phyloP scores from a whole-genome alignment of 1,140 invertebrate species.

The Drosophila repleta region DNA sequence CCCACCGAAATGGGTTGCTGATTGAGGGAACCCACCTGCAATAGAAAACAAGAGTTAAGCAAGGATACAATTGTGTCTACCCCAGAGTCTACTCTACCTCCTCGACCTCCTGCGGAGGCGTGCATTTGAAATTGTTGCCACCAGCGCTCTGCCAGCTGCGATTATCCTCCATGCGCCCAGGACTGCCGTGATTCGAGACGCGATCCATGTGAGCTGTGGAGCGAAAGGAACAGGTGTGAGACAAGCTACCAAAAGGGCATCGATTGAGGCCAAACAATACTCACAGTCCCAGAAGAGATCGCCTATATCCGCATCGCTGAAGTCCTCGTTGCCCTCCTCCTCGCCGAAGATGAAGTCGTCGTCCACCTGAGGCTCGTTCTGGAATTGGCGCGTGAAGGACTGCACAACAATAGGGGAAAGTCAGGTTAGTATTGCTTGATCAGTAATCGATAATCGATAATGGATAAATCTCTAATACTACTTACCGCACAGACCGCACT shows the following conservation, averaged over 20 bases:
- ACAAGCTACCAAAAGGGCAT: background rate
- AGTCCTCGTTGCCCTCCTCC: conserved; percentile 79
- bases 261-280: conserved; percentile 13
- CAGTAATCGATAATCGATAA: background rate
- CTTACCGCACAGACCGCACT: conserved; percentile 96
- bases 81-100: conserved; percentile 56
- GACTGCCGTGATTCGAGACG: conserved; percentile 78
- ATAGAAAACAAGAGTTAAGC: background rate
- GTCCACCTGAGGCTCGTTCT: conserved; percentile 86
- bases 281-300: conserved; percentile 75
- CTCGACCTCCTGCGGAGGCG: conserved; percentile 77
- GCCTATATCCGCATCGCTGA: conserved; percentile 72
- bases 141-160: conserved; percentile 83
- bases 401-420: conserved; percentile 77
- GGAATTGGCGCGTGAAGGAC: conserved; percentile 94
- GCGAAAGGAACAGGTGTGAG: background rate
- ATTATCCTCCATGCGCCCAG: conserved; percentile 81
- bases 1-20: conserved; percentile 99
- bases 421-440: background rate
- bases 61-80: background rate
- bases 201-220: conserved; percentile 62
- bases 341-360: conserved; percentile 78
- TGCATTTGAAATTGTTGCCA: conserved; percentile 79
- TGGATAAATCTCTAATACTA: background rate
- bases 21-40: conserved; percentile 92